phyloP scores from a whole-genome alignment of 2,888 invertebrate species.

The Spodoptera picta region DNA sequence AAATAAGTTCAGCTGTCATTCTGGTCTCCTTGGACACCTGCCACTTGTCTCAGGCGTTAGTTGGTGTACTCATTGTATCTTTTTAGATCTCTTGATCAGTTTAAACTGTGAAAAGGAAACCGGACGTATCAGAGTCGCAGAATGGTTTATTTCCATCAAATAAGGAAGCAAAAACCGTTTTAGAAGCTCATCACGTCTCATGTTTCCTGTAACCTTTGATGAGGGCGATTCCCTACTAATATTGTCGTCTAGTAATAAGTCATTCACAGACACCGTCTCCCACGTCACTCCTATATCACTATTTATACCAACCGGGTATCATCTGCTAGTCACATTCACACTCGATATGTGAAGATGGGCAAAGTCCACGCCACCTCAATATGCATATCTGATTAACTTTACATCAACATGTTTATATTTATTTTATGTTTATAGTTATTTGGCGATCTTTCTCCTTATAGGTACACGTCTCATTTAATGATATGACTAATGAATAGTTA shows the following conservation, averaged over 20 bases:
- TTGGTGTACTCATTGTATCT: conserved; percentile 10
- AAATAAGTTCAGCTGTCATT: conserved; percentile 67
- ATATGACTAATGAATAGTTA: conserved; percentile 2
- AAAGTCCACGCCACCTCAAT: conserved; percentile 36
- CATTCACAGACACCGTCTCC: conserved; percentile 26
- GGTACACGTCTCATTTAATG: conserved; percentile 10
- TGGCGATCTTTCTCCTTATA: conserved; percentile 14
- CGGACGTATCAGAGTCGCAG: not conserved
- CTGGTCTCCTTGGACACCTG: conserved; percentile 70
- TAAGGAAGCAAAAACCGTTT: conserved; percentile 16
- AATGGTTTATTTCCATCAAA: conserved; percentile 7
- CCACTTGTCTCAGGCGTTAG: conserved; percentile 55
- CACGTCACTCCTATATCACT: conserved; percentile 18
- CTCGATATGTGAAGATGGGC: conserved; percentile 13
- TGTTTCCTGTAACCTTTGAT: conserved; percentile 34
- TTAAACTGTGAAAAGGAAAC: conserved; percentile 1
- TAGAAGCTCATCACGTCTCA: conserved; percentile 18
- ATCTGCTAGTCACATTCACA: conserved; percentile 34
- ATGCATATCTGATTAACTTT: conserved; percentile 23
- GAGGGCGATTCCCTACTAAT: conserved; percentile 34
- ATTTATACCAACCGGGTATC: conserved; percentile 28
- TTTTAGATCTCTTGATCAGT: not conserved
- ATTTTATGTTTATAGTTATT: conserved; percentile 4
- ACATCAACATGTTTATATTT: conserved; percentile 3
- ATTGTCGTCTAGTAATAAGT: conserved; percentile 28